phyloP scores from a whole-genome alignment of 2,797 vertebrate genomes.

The Centroberyx gerrardi region DNA sequence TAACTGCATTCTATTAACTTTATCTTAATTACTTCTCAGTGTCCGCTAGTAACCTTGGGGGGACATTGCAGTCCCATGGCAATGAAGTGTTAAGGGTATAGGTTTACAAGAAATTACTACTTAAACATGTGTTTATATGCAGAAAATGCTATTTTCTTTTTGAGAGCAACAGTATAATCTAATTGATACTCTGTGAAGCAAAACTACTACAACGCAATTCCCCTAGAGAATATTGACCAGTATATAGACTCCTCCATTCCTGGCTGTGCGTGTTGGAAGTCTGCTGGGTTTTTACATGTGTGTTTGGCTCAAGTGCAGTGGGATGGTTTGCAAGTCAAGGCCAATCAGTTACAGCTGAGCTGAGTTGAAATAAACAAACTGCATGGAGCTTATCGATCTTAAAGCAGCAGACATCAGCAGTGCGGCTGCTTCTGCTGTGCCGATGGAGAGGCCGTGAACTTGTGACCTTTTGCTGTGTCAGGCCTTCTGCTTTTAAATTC shows the following conservation, averaged over 20 bases:
- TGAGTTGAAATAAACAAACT: conserved; percentile 55
- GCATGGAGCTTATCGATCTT: conserved; percentile 53
- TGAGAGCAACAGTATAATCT: conserved; percentile 10
- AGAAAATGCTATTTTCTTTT: conserved; percentile 21
- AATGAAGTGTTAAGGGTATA: conserved; percentile 54
- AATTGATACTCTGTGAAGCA: not conserved
- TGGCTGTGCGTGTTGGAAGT: not conserved
- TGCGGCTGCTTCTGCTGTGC: conserved; percentile 22
- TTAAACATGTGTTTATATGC: conserved; percentile 26
- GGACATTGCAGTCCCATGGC: conserved; percentile 34
- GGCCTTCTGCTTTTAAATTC: conserved; percentile 47
- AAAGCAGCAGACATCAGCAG: conserved; percentile 49
- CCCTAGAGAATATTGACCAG: not conserved
- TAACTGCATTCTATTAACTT: conserved; percentile 81
- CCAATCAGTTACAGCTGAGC: conserved; percentile 18
- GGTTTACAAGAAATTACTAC: conserved; percentile 53
- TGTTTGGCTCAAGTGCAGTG: conserved; percentile 1
- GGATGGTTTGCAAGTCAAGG: conserved; percentile 31
- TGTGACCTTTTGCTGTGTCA: conserved; percentile 67
- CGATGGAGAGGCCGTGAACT: conserved; percentile 52
- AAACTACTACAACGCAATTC: not conserved
- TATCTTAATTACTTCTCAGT: conserved; percentile 81
- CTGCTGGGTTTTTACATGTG: not conserved
- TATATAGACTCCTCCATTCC: not conserved
- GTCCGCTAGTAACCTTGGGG: conserved; percentile 76